These are phyloP conservation scores for Diachrysia chrysitis DNA, from an alignment of 2,888 invertebrate genomes.

Conservation along the genomic window DNA sequence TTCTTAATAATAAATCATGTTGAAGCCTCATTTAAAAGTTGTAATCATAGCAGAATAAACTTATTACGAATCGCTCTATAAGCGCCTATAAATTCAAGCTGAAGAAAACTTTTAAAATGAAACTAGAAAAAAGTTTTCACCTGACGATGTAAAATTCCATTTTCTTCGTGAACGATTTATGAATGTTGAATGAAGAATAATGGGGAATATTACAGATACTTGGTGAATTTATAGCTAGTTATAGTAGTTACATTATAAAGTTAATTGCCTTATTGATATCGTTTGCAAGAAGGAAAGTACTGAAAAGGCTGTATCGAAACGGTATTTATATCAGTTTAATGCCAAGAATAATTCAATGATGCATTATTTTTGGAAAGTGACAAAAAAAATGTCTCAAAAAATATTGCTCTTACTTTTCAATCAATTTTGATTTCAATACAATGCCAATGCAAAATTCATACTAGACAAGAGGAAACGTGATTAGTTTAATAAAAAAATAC, in stretches of 20 bases:
- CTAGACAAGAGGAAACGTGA: too few species aligned
- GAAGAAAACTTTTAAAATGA: slow-evolving; percentile 22
- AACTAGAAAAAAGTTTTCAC: slow-evolving; percentile 31
- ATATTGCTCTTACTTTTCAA: too few species aligned
- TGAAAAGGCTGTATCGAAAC: too few species aligned
- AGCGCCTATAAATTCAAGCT: slow-evolving; percentile 24
- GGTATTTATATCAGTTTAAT: too few species aligned
- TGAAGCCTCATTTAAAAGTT: neutral
- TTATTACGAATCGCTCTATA: slow-evolving; percentile 12
- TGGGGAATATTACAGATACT: neutral
- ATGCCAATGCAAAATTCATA: too few species aligned
- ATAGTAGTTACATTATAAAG: neutral
- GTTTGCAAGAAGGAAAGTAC: neutral
- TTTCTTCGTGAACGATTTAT: slow-evolving; percentile 18
- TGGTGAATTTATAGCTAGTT: slow-evolving; percentile 12
- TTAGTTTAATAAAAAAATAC: too few species aligned
- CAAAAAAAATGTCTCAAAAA: too few species aligned
- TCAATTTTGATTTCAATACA: too few species aligned
- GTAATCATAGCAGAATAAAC: slow-evolving; percentile 5
- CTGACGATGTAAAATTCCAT: neutral
- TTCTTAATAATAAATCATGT: neutral
- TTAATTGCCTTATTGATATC: neutral
- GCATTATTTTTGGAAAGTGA: too few species aligned
- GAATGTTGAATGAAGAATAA: slow-evolving; percentile 19
- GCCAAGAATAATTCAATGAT: too few species aligned